These are phyloP conservation scores for Heliocidaris erythrogramma DNA, from an alignment of 35 echinoderm and acorn worm genomes.

Conservation along the genomic window DNA sequence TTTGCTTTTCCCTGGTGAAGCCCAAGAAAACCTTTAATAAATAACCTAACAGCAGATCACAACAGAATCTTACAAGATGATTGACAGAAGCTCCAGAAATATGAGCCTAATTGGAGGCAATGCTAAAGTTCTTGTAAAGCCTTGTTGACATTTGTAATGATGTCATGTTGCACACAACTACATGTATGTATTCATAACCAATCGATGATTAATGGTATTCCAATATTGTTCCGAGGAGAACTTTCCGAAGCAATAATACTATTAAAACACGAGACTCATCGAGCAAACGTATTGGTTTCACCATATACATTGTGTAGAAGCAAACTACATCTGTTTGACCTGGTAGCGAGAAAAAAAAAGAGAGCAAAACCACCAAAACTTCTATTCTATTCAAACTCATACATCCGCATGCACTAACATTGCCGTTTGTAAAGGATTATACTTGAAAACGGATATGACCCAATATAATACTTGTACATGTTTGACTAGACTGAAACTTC, in stretches of 20 bases:
- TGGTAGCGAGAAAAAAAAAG: neutral
- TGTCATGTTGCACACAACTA: neutral
- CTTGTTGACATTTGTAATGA: neutral
- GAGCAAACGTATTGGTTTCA: neutral
- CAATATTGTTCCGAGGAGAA: neutral
- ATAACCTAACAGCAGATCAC: neutral
- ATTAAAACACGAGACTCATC: neutral
- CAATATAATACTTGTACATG: neutral
- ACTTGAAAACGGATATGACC: neutral
- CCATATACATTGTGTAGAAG: too few relatives aligned
- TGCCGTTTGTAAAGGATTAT: neutral
- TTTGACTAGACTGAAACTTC: too few relatives aligned
- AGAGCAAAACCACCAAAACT: neutral
- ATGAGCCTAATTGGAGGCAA: neutral
- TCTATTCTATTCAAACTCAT: neutral
- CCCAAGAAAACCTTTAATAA: neutral
- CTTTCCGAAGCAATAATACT: neutral
- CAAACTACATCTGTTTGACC: neutral
- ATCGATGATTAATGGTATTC: neutral
- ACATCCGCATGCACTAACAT: neutral
- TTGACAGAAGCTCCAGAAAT: neutral
- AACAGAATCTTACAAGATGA: neutral
- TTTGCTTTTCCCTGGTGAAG: neutral
- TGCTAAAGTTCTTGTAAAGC: neutral
- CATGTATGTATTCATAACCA: neutral